A percentile compares a stretch with the other conserved stretches of the same genome.
Conservation (phyloP, 2,113 vertebrate species). For the Agapornis roseicollis region DNA sequence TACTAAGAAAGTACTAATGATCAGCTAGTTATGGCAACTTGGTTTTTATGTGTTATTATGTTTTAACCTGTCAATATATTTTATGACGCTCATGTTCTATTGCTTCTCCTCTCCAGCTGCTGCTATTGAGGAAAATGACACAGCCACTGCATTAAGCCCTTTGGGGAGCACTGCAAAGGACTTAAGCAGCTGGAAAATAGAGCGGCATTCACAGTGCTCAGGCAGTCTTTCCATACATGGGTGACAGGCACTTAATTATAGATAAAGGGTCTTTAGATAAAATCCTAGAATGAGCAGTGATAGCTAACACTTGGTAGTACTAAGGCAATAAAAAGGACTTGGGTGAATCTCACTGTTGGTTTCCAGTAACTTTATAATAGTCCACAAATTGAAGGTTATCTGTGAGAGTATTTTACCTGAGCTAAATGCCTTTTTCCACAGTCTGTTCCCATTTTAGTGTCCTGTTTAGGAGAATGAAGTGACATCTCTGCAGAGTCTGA, state of each 20-base stretch:
- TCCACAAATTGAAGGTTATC: background rate
- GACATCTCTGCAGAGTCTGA: background rate
- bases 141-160: background rate
- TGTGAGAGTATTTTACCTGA: background rate
- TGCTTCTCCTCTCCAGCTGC: background rate
- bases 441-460: background rate
- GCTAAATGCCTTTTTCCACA: background rate
- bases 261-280: background rate
- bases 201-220: background rate
- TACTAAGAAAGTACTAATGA: background rate
- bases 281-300: background rate
- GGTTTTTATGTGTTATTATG: background rate
- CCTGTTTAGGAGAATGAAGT: background rate
- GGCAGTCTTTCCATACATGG: background rate
- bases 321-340: background rate
- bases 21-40: background rate
- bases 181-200: background rate
- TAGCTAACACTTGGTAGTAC: background rate
- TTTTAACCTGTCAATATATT: background rate
- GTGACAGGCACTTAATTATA: background rate
- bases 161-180: background rate
- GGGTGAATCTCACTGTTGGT: background rate
- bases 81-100: background rate
- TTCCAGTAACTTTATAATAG: background rate
- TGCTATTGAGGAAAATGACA: background rate